Conservation (phyloP, 2,797 vertebrate genomes). For the Danio jaintianensis region DNA sequence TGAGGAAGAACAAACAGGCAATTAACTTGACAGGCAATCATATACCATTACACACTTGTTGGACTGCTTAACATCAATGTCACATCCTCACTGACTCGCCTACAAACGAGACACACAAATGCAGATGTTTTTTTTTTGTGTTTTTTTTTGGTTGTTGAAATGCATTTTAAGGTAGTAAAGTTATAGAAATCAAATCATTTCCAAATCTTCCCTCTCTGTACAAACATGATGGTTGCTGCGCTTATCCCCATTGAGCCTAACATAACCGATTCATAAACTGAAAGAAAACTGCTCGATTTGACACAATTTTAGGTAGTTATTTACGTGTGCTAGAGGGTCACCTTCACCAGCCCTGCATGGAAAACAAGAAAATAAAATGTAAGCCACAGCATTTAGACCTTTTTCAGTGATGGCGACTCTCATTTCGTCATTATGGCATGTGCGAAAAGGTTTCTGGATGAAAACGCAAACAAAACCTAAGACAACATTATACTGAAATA, state of each 20-base stretch:
- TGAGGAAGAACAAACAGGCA: conserved; percentile 37
- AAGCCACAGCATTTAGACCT: conserved; percentile 43
- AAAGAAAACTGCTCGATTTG: conserved; percentile 48
- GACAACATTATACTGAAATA: conserved; percentile 62
- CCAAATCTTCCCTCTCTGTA: conserved; percentile 45
- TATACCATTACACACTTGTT: conserved; percentile 39
- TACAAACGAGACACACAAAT: conserved; percentile 42
- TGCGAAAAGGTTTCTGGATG: conserved; percentile 47
- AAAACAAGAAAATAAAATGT: conserved; percentile 25
- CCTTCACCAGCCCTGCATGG: conserved; percentile 55
- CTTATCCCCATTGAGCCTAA: conserved; percentile 28
- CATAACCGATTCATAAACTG: conserved; percentile 50
- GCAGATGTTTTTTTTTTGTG: not conserved
- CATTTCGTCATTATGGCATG: conserved; percentile 37
- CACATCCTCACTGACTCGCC: conserved; percentile 31
- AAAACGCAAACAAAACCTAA: conserved; percentile 64
- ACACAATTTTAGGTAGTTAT: conserved; percentile 63
- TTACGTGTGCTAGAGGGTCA: conserved; percentile 62
- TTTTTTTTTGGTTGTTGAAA: conserved; percentile 45
- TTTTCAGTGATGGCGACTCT: conserved; percentile 46
- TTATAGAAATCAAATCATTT: conserved; percentile 46
- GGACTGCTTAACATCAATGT: conserved; percentile 43
- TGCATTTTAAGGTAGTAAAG: conserved; percentile 62
- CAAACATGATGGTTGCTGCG: conserved; percentile 24
- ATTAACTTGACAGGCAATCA: conserved; percentile 43